Evolutionary conservation across 1,140 invertebrate genomes (phyloP).

Genomic region (Drosophila truncata): DNA sequence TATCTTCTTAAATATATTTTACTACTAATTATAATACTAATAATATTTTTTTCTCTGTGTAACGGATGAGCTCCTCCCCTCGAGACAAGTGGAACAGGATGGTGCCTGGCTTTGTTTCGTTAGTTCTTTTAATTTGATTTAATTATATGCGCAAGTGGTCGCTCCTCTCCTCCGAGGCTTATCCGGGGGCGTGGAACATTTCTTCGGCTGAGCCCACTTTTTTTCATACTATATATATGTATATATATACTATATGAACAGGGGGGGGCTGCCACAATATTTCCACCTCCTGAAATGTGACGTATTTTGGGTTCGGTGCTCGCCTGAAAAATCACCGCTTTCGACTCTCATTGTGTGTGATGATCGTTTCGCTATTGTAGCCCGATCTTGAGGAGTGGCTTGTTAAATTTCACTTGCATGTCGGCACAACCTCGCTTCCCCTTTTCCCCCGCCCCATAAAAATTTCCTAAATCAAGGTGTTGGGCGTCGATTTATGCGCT

Average conservation of each 20-base stretch:
- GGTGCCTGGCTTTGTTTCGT: slow-evolving; percentile 24
- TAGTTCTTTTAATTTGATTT: slow-evolving; percentile 76
- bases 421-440: slow-evolving; percentile 53
- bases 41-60: slow-evolving; percentile 2
- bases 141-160: slow-evolving; percentile 73
- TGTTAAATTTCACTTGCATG: slow-evolving; percentile 83
- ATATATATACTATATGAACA: not conserved
- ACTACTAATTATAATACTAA: too few species aligned
- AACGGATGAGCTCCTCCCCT: slow-evolving; percentile 10
- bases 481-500: slow-evolving; percentile 80
- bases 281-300: slow-evolving; percentile 77
- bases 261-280: slow-evolving; percentile 67
- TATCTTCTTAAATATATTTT: accelerated
- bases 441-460: not conserved
- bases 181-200: slow-evolving; percentile 54
- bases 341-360: slow-evolving; percentile 64
- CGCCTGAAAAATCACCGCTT: slow-evolving; percentile 74
- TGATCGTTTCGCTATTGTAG: slow-evolving; percentile 62
- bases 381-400: slow-evolving; percentile 74
- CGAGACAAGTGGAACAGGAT: slow-evolving; percentile 72
- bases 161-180: slow-evolving; percentile 33
- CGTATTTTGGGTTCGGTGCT: slow-evolving; percentile 71
- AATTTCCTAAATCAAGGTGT: slow-evolving; percentile 57
- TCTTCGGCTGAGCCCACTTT: slow-evolving; percentile 71
- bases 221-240: slow-evolving; percentile 16